Conservation (phyloP, 1,140 invertebrate species). For the Centruroides vittatus region DNA sequence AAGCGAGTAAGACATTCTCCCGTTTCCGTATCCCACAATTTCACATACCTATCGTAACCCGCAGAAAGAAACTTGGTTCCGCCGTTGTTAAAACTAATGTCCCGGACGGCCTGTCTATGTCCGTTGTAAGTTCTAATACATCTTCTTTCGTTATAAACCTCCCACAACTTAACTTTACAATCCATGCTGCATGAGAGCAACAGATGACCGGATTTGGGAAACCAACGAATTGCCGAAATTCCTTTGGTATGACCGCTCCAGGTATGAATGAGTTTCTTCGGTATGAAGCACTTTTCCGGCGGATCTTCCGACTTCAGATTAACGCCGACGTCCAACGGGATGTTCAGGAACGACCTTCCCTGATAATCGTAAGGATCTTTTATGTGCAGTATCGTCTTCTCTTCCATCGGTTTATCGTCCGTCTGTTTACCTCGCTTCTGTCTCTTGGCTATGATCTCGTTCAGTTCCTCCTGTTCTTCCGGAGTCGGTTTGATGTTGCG, state of each 20-base stretch:
- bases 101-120: slow-evolving; percentile 90
- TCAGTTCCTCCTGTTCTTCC: slow-evolving; percentile 81
- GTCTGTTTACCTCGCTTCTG: slow-evolving; percentile 60
- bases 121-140: slow-evolving; percentile 94
- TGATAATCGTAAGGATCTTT: slow-evolving; percentile 93
- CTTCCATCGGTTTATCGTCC: slow-evolving; percentile 79
- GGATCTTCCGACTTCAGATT: slow-evolving; percentile 82
- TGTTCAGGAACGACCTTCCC: slow-evolving; percentile 83
- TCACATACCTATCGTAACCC: slow-evolving; percentile 74
- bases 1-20: slow-evolving; percentile 82
- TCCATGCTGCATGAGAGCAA: slow-evolving; percentile 95
- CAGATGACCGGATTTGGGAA: slow-evolving; percentile 86
- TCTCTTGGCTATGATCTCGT: slow-evolving; percentile 87
- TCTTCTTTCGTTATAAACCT: slow-evolving; percentile 89
- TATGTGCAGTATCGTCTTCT: slow-evolving; percentile 83
- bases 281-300: slow-evolving; percentile 91
- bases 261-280: slow-evolving; percentile 90
- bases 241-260: slow-evolving; percentile 97
- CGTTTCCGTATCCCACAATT: slow-evolving; percentile 98
- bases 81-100: slow-evolving; percentile 89
- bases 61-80: slow-evolving; percentile 89
- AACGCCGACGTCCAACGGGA: slow-evolving; percentile 89
- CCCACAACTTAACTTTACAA: slow-evolving; percentile 93
- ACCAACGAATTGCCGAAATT: slow-evolving; percentile 90
- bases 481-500: slow-evolving; percentile 27